These are phyloP conservation scores for Helicoverpa zea DNA, from an alignment of 1,140 invertebrate species.

Conservation along the genomic window DNA sequence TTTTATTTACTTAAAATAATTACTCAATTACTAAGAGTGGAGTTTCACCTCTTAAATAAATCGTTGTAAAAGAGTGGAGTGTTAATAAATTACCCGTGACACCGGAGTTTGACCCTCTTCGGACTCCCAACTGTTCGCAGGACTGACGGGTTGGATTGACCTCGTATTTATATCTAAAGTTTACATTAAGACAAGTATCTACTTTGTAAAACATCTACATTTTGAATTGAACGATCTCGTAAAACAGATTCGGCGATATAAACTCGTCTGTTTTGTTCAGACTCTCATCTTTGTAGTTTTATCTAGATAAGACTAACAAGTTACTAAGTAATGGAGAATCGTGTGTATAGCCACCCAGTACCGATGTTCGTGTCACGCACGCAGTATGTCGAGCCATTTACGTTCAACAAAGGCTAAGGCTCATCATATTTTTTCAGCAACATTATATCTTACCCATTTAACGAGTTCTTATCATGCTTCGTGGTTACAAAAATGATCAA, in stretches of 20 bases:
- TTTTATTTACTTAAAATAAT: slow-evolving; percentile 41
- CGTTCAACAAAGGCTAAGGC: slow-evolving; percentile 9
- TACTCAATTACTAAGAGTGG: slow-evolving; percentile 50
- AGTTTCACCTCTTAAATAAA: slow-evolving; percentile 53
- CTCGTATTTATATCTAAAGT: slow-evolving; percentile 23
- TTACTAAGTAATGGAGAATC: slow-evolving; percentile 23
- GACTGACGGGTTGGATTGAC: slow-evolving; percentile 55
- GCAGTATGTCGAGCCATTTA: slow-evolving; percentile 19
- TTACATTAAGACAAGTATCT: slow-evolving; percentile 36
- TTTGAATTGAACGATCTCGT: slow-evolving; percentile 14
- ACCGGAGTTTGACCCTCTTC: slow-evolving; percentile 63
- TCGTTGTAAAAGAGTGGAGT: slow-evolving; percentile 48
- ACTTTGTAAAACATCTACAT: slow-evolving; percentile 37
- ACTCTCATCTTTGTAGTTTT: slow-evolving; percentile 14
- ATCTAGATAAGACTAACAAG: slow-evolving; percentile 28
- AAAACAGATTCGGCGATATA: slow-evolving; percentile 1
- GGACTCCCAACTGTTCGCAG: slow-evolving; percentile 52
- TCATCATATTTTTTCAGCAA: slow-evolving; percentile 1
- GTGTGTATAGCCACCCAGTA: neutral
- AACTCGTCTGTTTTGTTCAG: slow-evolving; percentile 11
- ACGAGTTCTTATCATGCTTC: neutral
- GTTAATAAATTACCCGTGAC: slow-evolving; percentile 64
- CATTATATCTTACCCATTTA: neutral
- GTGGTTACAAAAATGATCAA: no score
- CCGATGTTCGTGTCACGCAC: slow-evolving; percentile 20